Conservation (phyloP, 2,888 invertebrate genomes). For the Heliconius hortense region DNA sequence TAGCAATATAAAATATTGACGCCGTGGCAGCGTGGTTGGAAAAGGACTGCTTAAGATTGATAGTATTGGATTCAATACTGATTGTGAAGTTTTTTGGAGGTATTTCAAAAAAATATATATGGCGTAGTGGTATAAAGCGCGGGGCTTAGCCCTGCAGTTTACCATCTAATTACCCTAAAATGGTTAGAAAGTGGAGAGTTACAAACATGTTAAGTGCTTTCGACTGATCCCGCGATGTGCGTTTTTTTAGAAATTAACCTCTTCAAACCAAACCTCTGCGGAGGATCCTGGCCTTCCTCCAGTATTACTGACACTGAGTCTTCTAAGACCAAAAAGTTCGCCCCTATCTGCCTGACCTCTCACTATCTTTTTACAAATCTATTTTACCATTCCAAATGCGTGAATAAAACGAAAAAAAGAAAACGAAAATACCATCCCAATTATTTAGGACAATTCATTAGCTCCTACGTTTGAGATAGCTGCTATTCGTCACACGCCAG, state of each 20-base stretch:
- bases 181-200: neutral
- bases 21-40: neutral
- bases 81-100: neutral
- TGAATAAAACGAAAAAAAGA: neutral
- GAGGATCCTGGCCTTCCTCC: too few species aligned
- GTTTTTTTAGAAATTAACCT: too few species aligned
- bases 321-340: too few species aligned
- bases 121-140: neutral
- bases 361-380: neutral
- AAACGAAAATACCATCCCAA: conserved; percentile 66
- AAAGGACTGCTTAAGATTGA: neutral
- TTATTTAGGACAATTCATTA: conserved; percentile 82
- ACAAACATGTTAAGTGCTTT: too few species aligned
- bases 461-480: conserved; percentile 73
- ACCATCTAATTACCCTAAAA: neutral
- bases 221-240: too few species aligned
- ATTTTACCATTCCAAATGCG: neutral
- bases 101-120: neutral
- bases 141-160: too few species aligned
- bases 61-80: neutral
- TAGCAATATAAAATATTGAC: conserved; percentile 69
- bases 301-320: too few species aligned
- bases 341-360: neutral
- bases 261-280: too few species aligned
- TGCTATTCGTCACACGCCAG: conserved; percentile 71